phyloP scores from a whole-genome alignment of 2,113 vertebrate species.

The Corythaeola cristata region DNA sequence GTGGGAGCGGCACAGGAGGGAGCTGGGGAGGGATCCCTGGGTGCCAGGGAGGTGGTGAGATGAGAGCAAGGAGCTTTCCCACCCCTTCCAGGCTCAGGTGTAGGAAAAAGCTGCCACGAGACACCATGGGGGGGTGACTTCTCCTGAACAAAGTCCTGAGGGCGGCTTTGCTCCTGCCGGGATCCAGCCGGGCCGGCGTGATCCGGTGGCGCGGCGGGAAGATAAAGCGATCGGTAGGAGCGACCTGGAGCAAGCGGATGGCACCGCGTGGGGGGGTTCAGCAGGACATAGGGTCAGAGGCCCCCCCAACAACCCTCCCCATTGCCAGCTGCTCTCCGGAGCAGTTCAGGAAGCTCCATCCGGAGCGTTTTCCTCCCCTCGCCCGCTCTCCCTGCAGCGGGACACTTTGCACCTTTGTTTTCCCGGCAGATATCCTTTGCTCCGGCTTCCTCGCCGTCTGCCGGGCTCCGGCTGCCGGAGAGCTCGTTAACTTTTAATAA shows the following conservation, averaged over 20 bases:
- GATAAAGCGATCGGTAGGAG: rapidly evolving
- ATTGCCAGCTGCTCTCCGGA: neutral
- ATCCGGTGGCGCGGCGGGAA: neutral
- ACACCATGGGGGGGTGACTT: rapidly evolving
- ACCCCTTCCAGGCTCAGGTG: neutral
- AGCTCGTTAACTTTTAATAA: neutral
- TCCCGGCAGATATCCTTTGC: neutral
- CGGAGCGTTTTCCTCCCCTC: neutral
- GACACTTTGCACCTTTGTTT: neutral
- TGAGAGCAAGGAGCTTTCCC: neutral
- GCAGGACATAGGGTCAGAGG: neutral
- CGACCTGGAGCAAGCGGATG: neutral
- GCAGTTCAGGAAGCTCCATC: neutral
- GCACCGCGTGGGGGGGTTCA: neutral
- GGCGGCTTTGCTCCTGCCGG: neutral
- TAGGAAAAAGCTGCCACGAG: neutral
- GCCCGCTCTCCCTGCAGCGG: neutral
- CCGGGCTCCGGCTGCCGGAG: neutral
- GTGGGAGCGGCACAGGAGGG: no score
- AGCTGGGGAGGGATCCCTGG: neutral
- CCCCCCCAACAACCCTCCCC: neutral
- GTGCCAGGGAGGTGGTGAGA: neutral
- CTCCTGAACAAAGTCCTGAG: rapidly evolving
- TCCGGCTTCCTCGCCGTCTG: neutral
- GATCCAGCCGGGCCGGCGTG: rapidly evolving